Evolutionary conservation across 2,888 invertebrate genomes (phyloP).

Genomic region (Campoplex nolae): DNA sequence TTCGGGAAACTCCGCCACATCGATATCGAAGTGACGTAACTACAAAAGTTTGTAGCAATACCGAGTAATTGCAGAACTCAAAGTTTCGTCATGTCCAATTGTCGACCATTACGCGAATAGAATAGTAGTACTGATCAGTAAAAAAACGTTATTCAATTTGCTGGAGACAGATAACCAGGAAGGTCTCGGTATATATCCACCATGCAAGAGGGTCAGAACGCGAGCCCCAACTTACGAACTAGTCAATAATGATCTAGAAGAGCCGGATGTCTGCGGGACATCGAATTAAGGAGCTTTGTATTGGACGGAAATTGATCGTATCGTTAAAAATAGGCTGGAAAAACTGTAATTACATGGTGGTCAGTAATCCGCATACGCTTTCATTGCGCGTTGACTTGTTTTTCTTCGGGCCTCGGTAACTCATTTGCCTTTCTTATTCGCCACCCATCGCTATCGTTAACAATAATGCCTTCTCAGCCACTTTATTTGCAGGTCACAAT

Average conservation of each 20-base stretch:
- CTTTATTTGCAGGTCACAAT: too few relatives aligned
- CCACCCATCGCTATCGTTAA: neutral
- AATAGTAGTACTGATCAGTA: too few relatives aligned
- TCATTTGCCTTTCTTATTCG: neutral
- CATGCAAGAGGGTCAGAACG: neutral
- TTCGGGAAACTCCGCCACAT: neutral
- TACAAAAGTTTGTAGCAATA: neutral
- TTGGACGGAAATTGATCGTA: too few relatives aligned
- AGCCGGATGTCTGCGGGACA: too few relatives aligned
- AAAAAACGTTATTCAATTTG: too few relatives aligned
- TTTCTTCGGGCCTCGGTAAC: neutral
- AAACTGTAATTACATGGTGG: neutral
- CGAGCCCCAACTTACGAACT: neutral
- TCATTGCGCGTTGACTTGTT: conserved; percentile 14
- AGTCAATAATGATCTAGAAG: too few relatives aligned
- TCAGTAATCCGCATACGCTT: neutral
- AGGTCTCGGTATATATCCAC: neutral
- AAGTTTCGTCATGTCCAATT: neutral
- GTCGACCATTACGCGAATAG: neutral
- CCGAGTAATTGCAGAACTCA: neutral
- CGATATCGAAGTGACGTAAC: neutral
- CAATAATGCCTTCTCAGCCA: too few relatives aligned
- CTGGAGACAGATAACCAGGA: neutral
- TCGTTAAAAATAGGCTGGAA: neutral
- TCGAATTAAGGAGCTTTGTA: neutral